Conservation (phyloP, 1,140 invertebrate genomes). For the Monomorium pharaonis region DNA sequence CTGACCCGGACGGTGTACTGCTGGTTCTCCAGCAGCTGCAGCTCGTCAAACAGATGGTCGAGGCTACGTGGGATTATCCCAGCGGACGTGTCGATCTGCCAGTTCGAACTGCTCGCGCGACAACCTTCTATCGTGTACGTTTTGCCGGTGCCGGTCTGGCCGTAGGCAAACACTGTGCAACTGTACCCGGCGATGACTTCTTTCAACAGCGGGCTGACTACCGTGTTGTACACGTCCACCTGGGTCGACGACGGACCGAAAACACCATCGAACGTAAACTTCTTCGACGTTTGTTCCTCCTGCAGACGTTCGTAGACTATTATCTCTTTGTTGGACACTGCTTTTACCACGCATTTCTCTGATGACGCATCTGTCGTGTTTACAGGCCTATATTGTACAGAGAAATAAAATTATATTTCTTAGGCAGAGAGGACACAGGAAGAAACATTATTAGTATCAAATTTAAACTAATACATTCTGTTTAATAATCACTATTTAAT, state of each 20-base stretch:
- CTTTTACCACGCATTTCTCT: background rate
- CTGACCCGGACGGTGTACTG: conserved; percentile 97
- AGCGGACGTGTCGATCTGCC: conserved; percentile 88
- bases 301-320: background rate
- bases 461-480: background rate
- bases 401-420: background rate
- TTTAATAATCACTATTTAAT: background rate
- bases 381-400: background rate
- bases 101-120: conserved; percentile 82
- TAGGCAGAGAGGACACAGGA: too few relatives aligned
- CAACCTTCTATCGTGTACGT: conserved; percentile 99
- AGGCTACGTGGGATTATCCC: conserved; percentile 94
- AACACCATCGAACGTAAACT: background rate
- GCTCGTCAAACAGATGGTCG: conserved; percentile 93
- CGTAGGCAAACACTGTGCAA: conserved; percentile 99
- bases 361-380: background rate
- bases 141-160: conserved; percentile 99
- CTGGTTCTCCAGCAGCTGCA: conserved; percentile 88
- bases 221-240: conserved; percentile 94
- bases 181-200: conserved; percentile 98
- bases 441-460: background rate
- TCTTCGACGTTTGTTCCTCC: background rate
- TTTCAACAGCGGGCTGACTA: conserved; percentile 95
- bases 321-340: background rate
- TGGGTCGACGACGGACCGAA: conserved; percentile 77